Conservation (phyloP, 2,888 invertebrate species). For the Auanema sp. region DNA sequence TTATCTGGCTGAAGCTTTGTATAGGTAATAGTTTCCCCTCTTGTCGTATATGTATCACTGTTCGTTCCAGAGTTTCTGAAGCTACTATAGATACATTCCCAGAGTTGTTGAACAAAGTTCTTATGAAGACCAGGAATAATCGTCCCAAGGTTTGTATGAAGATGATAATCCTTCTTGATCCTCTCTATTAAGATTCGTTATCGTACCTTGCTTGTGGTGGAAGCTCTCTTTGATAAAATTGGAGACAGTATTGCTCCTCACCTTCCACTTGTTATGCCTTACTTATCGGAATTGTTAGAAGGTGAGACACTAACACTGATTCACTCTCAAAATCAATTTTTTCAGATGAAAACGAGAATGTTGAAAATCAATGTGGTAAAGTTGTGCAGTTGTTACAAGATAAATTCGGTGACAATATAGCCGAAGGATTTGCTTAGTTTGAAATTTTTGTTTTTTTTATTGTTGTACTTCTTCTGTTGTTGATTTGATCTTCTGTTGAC, state of each 20-base stretch:
- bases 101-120: constrained; percentile 39
- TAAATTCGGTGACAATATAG: constrained; percentile 49
- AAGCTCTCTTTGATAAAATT: constrained; percentile 46
- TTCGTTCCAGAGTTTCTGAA: constrained; percentile 26
- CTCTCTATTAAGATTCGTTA: constrained; percentile 29
- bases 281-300: constrained; percentile 54
- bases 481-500: constrained; percentile 12
- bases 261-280: constrained; percentile 51
- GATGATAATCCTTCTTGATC: background rate
- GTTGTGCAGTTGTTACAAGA: constrained; percentile 48
- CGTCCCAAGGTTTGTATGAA: constrained; percentile 26
- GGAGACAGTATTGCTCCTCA: constrained; percentile 56
- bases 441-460: constrained; percentile 4
- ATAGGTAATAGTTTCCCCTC: constrained; percentile 17
- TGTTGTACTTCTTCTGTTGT: constrained; percentile 5
- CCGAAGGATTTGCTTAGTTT: constrained; percentile 19
- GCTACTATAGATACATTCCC: constrained; percentile 36
- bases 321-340: background rate
- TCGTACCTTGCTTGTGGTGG: constrained; percentile 52
- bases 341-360: constrained; percentile 54
- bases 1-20: constrained; percentile 38
- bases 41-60: background rate
- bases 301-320: constrained; percentile 19
- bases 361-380: constrained; percentile 52
- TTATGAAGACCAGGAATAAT: constrained; percentile 41